Evolutionary conservation across 2,888 invertebrate genomes (phyloP).

Genomic region (Drosophila gaucha): DNA sequence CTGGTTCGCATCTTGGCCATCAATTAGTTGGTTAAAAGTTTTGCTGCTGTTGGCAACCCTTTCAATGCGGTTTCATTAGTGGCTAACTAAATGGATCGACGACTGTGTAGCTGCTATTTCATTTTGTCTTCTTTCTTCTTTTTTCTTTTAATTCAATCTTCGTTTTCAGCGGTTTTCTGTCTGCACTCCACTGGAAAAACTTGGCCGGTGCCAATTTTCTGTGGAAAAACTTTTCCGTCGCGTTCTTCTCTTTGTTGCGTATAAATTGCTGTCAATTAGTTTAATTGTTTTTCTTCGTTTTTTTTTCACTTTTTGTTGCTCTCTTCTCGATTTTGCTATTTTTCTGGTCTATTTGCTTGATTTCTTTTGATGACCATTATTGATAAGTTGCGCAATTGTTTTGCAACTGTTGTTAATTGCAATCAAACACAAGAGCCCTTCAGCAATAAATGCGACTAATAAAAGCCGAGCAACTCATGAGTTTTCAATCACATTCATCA

Average conservation of each 20-base stretch:
- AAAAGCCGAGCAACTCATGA: background rate
- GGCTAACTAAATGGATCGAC: conserved; percentile 55
- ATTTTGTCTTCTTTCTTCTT: background rate
- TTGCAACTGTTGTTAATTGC: conserved; percentile 33
- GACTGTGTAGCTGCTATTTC: conserved; percentile 17
- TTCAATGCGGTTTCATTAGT: conserved; percentile 61
- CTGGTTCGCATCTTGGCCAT: conserved; percentile 22
- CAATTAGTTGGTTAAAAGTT: conserved; percentile 51
- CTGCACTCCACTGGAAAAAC: conserved; percentile 40
- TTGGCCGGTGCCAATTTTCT: conserved; percentile 65
- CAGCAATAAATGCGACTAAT: conserved; percentile 4
- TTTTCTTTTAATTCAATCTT: conserved; percentile 17
- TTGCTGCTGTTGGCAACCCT: conserved; percentile 38
- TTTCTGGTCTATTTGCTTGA: conserved; percentile 15
- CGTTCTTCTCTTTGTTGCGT: conserved; percentile 53
- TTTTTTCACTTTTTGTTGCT: background rate
- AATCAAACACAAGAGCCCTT: conserved; percentile 14
- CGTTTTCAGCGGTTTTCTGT: conserved; percentile 60
- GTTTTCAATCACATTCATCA: conserved; percentile 5
- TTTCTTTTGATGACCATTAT: conserved; percentile 41
- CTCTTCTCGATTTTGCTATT: conserved; percentile 10
- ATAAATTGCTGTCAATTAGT: conserved; percentile 77
- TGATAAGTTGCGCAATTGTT: conserved; percentile 50
- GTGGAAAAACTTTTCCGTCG: conserved; percentile 47
- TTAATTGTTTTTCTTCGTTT: conserved; percentile 68